Base-by-base conservation (phyloP, 2,888 invertebrate genomes). In the Diabrotica balteata region DNA sequence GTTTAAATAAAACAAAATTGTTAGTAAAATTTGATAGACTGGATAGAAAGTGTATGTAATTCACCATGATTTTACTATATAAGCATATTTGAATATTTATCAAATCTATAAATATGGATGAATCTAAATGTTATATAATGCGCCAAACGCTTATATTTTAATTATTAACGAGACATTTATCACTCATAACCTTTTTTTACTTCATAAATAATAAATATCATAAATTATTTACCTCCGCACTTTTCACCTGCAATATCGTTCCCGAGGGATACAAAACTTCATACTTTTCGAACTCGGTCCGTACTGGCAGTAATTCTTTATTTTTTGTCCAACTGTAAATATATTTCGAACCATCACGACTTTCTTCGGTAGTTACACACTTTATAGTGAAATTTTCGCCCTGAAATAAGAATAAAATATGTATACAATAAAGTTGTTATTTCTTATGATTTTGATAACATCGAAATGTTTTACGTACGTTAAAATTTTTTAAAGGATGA, bases 321-420 rank as follows among this genome's bases (percentile, higher is more conserved):
- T 94, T 93, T 73, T 92, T 90, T 0, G 92, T 91, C 94, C 94
- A 95, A 77, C 93, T 93, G 80, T 93, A 94, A 6, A 93, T 94
- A 63, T 93, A 86, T 49, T 88, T 89, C 1, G 89, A 89, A 70
- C 88, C 88, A n/a, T 71, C 71, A 7, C 68, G 70, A 47, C 89
- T 88, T 74, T 86, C 87, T 59, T 91, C 91, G 67, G 91, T 85
- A 78, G 93, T 93, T 71, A 92, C 86, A 80, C 94, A 94, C 58
- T 90, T 90, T 71, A 92, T 87, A 74, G 89, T 90, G 52, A 91
- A 88, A 77, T 89, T 89, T 72, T 88, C 89, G 7, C 91, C 91
- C 91, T 92, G 79, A 50, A 83, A 79, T 64, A 69, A 57, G 5
- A 62, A 17, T 45, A 17, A 17, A 17, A 17, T 17, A 17, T 17